Conservation (phyloP, 2,113 vertebrate genomes). For the Coreoperca whiteheadi region DNA sequence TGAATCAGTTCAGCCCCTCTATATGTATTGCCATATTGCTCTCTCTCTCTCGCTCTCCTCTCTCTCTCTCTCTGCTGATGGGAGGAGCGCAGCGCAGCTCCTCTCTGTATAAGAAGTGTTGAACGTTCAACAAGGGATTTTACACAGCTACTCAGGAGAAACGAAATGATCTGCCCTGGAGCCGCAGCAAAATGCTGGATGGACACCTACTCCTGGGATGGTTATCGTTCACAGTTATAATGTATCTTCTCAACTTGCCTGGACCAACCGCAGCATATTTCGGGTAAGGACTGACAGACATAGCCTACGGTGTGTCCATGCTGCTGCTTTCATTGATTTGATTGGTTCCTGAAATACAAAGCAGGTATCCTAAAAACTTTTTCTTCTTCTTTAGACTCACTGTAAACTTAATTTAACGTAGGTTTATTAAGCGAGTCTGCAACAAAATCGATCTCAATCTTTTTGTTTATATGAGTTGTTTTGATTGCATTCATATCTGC, state of each 20-base stretch:
- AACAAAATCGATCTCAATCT: neutral
- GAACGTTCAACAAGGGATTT: slow-evolving; percentile 80
- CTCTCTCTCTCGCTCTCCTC: slow-evolving; percentile 32
- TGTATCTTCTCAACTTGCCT: slow-evolving; percentile 85
- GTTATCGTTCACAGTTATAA: slow-evolving; percentile 89
- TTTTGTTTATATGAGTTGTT: neutral
- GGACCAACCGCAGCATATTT: slow-evolving; percentile 89
- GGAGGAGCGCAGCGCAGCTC: slow-evolving; percentile 80
- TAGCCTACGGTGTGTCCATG: slow-evolving; percentile 36
- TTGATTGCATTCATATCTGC: neutral
- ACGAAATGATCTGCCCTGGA: slow-evolving; percentile 93
- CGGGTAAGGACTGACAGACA: slow-evolving; percentile 83
- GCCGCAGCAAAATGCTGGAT: slow-evolving; percentile 96
- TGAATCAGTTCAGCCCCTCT: slow-evolving; percentile 57
- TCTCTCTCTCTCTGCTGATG: slow-evolving; percentile 62
- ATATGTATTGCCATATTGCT: slow-evolving; percentile 47
- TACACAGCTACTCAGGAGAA: slow-evolving; percentile 88
- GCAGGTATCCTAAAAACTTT: slow-evolving; percentile 28
- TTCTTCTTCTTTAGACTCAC: neutral
- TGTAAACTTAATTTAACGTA: neutral
- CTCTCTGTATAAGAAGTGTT: slow-evolving; percentile 86
- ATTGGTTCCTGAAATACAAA: slow-evolving; percentile 55
- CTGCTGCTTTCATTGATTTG: slow-evolving; percentile 69
- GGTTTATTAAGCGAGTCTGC: too few relatives aligned
- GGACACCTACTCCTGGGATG: slow-evolving; percentile 92